Evolutionary conservation across 1,140 invertebrate genomes (phyloP), one percentile per base, ranked within the genome.

Genomic region (Papilio polytes): DNA sequence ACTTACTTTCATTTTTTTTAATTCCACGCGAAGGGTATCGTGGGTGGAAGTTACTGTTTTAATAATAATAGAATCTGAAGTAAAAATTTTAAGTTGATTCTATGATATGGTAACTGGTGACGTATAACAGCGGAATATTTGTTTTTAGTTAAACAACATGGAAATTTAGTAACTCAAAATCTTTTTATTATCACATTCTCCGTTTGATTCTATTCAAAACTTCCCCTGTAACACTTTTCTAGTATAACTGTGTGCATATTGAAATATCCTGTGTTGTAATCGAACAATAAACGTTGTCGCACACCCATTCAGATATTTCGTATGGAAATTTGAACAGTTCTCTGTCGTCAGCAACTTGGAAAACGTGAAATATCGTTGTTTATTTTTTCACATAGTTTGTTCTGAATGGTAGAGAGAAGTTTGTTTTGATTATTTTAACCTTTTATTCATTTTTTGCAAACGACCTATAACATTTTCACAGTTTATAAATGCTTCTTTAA

Each of bases 261-360:
- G 63, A 36, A 36, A 31, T 26, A 70, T 70, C 1, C 26, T 26
- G 13, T 31, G 63, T 70, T 70, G 63, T 70, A 70, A 70, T 70
- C 63, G 63, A 70, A 70, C 63, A 70, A 70, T 36, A 70, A 70
- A 70, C 63, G 63, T 31, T 70, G 26, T 70, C 63, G 63, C 63
- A 70, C 26, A 70, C 22, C 63, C 22, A 70, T 70, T 70, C n/a
- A 70, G 13, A 70, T 70, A 36, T 70, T 70, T 70, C 26, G 63
- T 31, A 70, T 70, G 63, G 63, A 70, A 70, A 70, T 70, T 70
- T 70, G 63, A 70, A 70, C 63, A 70, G 63, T 70, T 36, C 63
- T 31, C 22, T 70, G 13, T 12, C 63, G 63, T 31, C 26, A 31
- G 63, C 63, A 70, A 70, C 26, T 70, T 70, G 63, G 26, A 70